These are phyloP conservation scores for Xylota sylvarum DNA, from an alignment of 2,888 invertebrate species.

Conservation along the genomic window DNA sequence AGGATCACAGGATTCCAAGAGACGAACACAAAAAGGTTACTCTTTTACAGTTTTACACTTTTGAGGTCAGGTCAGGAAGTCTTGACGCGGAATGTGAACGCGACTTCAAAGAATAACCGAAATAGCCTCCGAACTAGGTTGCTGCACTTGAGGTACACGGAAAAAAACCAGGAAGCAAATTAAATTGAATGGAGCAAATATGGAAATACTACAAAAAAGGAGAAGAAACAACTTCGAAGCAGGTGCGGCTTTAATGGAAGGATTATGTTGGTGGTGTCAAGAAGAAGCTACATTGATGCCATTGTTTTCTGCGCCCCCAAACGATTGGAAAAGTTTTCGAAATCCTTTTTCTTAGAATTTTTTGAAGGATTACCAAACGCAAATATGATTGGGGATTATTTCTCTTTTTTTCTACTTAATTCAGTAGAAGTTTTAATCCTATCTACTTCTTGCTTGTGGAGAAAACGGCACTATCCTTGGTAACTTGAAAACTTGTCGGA, in stretches of 20 bases:
- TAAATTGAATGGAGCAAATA: conserved; percentile 52
- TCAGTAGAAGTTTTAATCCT: conserved; percentile 27
- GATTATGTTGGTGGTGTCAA: neutral
- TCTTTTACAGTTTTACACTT: conserved; percentile 39
- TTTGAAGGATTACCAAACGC: conserved; percentile 45
- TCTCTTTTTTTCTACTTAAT: conserved; percentile 8
- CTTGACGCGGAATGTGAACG: conserved; percentile 40
- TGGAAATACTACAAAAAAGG: conserved; percentile 11
- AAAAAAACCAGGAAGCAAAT: conserved; percentile 5
- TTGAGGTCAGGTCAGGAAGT: conserved; percentile 53
- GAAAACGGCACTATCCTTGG: neutral
- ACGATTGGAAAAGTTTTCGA: conserved; percentile 47
- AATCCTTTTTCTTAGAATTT: conserved; percentile 24
- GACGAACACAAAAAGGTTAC: conserved; percentile 39
- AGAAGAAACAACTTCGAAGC: neutral
- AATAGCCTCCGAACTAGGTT: conserved; percentile 52
- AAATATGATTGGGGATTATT: conserved; percentile 50
- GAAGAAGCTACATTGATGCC: neutral
- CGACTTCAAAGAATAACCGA: conserved; percentile 15
- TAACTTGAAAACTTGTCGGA: conserved; percentile 1
- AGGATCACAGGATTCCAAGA: conserved; percentile 34
- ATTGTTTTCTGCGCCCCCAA: conserved; percentile 17
- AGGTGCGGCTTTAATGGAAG: neutral
- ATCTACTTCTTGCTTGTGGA: neutral
- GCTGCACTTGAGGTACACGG: conserved; percentile 45